Evolutionary conservation across 2,113 vertebrate genomes (phyloP).

Genomic region (Microtus oregoni): DNA sequence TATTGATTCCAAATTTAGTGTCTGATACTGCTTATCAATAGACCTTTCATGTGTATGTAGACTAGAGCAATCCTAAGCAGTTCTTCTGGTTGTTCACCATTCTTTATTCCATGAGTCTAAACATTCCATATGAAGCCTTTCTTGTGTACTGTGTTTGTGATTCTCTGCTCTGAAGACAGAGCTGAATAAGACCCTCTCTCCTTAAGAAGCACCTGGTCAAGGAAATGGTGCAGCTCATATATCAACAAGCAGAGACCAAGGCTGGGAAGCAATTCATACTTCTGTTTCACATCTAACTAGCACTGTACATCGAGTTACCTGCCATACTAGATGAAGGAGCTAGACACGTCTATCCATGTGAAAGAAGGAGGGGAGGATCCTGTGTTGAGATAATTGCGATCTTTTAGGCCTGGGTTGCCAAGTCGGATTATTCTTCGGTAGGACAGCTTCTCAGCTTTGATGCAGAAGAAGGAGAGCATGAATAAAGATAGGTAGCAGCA

Average conservation of each 20-base stretch:
- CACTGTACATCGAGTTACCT: neutral
- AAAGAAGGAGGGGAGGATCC: neutral
- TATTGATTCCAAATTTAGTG: neutral
- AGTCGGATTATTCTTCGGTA: neutral
- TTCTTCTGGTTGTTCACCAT: neutral
- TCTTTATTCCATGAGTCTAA: neutral
- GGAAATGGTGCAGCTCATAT: neutral
- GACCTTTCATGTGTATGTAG: neutral
- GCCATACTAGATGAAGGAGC: rapidly evolving
- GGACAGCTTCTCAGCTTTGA: neutral
- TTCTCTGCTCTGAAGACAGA: neutral
- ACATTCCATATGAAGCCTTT: neutral
- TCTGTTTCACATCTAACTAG: neutral
- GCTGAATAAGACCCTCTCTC: neutral
- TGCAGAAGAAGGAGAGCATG: neutral
- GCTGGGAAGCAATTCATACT: rapidly evolving
- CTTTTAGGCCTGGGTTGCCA: neutral
- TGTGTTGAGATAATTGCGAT: neutral
- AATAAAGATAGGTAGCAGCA: neutral
- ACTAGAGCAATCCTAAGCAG: neutral
- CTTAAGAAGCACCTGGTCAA: neutral
- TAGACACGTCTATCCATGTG: neutral
- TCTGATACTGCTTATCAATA: neutral
- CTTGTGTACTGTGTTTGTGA: neutral
- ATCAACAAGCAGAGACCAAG: neutral